phyloP scores from a whole-genome alignment of 2,797 vertebrate genomes.

The Furcifer pardalis region DNA sequence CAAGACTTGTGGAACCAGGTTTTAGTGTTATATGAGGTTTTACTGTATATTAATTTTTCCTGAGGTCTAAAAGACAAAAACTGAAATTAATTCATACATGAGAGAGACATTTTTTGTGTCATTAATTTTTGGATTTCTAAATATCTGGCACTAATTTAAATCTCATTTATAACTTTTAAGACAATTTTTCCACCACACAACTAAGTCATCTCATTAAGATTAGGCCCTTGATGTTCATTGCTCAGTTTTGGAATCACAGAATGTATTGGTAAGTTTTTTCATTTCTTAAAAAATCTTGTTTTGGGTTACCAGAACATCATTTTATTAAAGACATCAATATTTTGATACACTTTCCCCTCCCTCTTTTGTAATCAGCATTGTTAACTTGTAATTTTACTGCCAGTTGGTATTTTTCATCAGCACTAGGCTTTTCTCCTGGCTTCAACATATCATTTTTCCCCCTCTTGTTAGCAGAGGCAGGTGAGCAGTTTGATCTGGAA shows the following conservation, averaged over 20 bases:
- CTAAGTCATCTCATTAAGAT: conserved; percentile 56
- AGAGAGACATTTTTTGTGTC: conserved; percentile 51
- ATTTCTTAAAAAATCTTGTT: conserved; percentile 49
- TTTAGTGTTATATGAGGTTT: no score
- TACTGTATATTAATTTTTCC: conserved; percentile 63
- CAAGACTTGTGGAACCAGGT: no score
- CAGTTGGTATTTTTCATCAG: conserved; percentile 54
- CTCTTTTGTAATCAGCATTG: conserved; percentile 47
- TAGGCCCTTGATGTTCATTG: conserved; percentile 36
- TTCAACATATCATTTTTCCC: conserved; percentile 43
- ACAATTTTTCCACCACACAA: conserved; percentile 42
- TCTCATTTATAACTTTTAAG: conserved; percentile 48
- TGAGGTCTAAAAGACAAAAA: conserved; percentile 49
- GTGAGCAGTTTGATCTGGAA: conserved; percentile 36
- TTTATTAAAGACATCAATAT: conserved; percentile 53
- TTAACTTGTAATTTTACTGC: conserved; percentile 52
- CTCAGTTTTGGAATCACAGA: conserved; percentile 46
- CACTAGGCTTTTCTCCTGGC: conserved; percentile 56
- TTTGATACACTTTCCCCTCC: conserved; percentile 18
- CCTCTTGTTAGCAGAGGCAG: conserved; percentile 44
- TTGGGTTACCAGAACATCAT: conserved; percentile 56
- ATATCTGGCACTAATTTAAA: conserved; percentile 60
- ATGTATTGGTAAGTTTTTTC: conserved; percentile 49
- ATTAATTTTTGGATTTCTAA: conserved; percentile 20
- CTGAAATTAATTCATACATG: conserved; percentile 62